These are phyloP conservation scores for Myrmecophaga tridactyla DNA, from an alignment of 2,113 vertebrate species.

Conservation along the genomic window DNA sequence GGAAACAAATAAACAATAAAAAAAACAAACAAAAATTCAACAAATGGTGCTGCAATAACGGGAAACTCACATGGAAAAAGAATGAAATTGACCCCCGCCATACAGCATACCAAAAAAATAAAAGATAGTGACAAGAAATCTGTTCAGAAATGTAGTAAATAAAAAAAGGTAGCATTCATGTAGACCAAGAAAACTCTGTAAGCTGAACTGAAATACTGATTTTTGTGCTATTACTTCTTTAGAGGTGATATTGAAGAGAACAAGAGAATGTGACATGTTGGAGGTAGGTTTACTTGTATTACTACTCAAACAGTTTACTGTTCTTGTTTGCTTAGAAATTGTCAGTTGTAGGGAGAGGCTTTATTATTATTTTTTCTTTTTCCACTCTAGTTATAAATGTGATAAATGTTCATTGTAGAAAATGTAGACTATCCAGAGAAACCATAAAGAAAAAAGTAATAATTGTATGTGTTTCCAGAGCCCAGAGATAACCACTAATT, in stretches of 20 bases:
- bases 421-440: not conserved
- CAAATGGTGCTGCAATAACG: too few species aligned
- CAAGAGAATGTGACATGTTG: not conserved
- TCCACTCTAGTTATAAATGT: not conserved
- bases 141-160: conserved; percentile 28
- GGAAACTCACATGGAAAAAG: too few species aligned
- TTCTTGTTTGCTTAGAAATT: conserved; percentile 26
- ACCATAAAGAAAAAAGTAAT: not conserved
- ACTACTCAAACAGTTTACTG: not conserved
- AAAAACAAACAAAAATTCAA: too few species aligned
- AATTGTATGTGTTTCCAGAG: not conserved
- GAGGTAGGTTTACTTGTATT: not conserved
- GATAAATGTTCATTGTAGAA: not conserved
- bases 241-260: not conserved
- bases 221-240: not conserved
- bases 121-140: not conserved
- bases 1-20: too few species aligned
- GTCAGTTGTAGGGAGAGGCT: not conserved
- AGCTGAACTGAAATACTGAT: not conserved
- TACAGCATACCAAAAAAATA: too few species aligned
- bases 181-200: not conserved
- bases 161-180: not conserved
- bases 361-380: not conserved
- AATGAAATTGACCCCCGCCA: too few species aligned
- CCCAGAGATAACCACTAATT: not conserved